These are phyloP conservation scores for Polymixis lichenea DNA, from an alignment of 2,888 invertebrate genomes.

Conservation along the genomic window DNA sequence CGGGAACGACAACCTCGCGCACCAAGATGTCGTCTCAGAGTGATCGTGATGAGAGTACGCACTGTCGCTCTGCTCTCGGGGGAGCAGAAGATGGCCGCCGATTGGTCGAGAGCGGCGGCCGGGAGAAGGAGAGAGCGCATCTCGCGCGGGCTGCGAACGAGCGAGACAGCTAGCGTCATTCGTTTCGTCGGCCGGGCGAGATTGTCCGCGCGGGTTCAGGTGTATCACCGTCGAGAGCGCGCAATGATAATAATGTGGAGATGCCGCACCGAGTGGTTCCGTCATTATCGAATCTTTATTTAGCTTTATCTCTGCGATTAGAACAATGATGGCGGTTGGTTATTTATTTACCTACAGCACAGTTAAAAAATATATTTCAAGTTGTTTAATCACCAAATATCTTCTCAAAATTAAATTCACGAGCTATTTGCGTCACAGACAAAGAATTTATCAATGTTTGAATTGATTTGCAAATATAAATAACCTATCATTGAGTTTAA, in stretches of 20 bases:
- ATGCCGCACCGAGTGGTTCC: conserved; percentile 80
- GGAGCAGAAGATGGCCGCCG: conserved; percentile 89
- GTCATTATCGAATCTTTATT: conserved; percentile 76
- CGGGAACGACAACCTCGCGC: conserved; percentile 88
- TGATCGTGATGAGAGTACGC: conserved; percentile 89
- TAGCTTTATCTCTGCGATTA: conserved; percentile 75
- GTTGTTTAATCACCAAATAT: background rate
- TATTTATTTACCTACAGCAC: conserved; percentile 42
- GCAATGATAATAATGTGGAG: conserved; percentile 87
- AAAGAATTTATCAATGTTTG: conserved; percentile 19
- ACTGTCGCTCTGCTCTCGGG: conserved; percentile 90
- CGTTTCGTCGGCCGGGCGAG: conserved; percentile 85
- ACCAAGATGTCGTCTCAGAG: conserved; percentile 89
- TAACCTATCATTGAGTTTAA: conserved; percentile 16
- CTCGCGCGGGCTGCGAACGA: conserved; percentile 80
- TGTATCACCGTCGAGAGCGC: conserved; percentile 82
- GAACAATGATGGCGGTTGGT: conserved; percentile 71
- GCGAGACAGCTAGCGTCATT: conserved; percentile 84
- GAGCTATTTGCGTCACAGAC: conserved; percentile 26
- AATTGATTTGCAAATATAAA: conserved; percentile 39
- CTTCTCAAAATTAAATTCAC: conserved; percentile 3
- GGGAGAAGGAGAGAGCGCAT: conserved; percentile 88
- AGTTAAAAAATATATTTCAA: background rate
- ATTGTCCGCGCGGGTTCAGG: conserved; percentile 87
- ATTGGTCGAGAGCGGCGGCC: conserved; percentile 88